These are phyloP conservation scores for Muraenolepis orangiensis DNA, from an alignment of 2,797 vertebrate species.

Conservation along the genomic window DNA sequence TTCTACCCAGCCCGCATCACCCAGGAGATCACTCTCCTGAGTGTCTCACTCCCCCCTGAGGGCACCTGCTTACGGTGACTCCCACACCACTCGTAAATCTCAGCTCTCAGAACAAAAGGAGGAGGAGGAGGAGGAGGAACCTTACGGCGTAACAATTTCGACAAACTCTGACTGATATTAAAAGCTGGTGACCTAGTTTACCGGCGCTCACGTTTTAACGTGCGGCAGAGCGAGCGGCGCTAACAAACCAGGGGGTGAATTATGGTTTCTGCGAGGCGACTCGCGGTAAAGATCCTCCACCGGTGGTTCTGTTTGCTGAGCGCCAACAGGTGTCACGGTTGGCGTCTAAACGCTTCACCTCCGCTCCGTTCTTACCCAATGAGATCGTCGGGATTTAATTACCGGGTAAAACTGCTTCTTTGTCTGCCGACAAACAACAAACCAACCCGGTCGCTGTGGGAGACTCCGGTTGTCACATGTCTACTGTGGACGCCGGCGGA, in stretches of 20 bases:
- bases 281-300: too few species aligned
- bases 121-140: conserved; percentile 30
- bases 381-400: too few species aligned
- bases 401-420: too few species aligned
- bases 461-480: too few species aligned
- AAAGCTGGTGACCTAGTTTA: conserved; percentile 25
- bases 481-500: too few species aligned
- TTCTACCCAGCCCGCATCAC: conserved; percentile 33
- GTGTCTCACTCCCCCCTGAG: conserved; percentile 31
- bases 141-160: conserved; percentile 22
- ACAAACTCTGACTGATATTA: conserved; percentile 34
- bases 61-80: conserved; percentile 60
- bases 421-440: too few species aligned
- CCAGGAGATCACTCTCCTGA: too few species aligned
- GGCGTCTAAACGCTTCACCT: too few species aligned
- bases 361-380: too few species aligned
- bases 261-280: not conserved
- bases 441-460: too few species aligned
- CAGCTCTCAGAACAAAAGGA: conserved; percentile 44
- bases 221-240: conserved; percentile 22
- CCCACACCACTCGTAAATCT: conserved; percentile 55
- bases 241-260: conserved; percentile 14
- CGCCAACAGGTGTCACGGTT: too few species aligned
- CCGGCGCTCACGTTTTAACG: not conserved
- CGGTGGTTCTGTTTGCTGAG: too few species aligned